These are phyloP conservation scores for Synergus japonicus DNA, from an alignment of 2,888 invertebrate species.

Conservation along the genomic window DNA sequence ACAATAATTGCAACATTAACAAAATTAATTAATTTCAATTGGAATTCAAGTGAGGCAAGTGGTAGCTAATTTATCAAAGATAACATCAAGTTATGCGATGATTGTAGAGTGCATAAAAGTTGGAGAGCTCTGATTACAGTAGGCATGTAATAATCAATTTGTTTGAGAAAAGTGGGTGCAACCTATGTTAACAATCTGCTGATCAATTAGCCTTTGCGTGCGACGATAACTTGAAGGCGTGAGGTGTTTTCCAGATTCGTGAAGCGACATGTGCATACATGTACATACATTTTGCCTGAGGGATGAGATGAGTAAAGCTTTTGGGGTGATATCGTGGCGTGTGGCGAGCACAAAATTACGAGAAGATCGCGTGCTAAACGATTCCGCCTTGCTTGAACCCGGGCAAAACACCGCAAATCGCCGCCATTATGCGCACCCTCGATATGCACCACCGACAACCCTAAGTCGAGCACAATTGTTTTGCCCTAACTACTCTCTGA, in stretches of 20 bases:
- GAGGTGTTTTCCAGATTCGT: neutral
- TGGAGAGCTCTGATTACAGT: neutral
- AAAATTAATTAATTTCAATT: neutral
- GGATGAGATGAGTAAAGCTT: constrained; percentile 37
- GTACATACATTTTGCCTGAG: constrained; percentile 42
- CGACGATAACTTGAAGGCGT: constrained; percentile 30
- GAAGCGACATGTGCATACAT: neutral
- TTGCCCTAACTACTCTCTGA: constrained; percentile 24
- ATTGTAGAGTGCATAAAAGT: constrained; percentile 6
- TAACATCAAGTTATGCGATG: constrained; percentile 4
- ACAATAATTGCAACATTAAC: neutral
- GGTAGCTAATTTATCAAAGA: neutral
- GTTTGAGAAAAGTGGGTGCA: constrained; percentile 48
- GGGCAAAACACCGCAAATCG: constrained; percentile 65
- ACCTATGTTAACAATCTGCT: constrained; percentile 64
- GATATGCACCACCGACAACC: constrained; percentile 45
- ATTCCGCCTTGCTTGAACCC: constrained; percentile 63
- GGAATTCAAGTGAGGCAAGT: neutral
- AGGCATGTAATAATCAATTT: constrained; percentile 59
- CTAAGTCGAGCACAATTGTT: constrained; percentile 39
- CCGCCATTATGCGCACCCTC: constrained; percentile 54
- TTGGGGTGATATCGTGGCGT: constrained; percentile 45
- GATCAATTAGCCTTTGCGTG: constrained; percentile 45
- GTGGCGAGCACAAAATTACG: constrained; percentile 71
- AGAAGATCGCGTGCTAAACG: constrained; percentile 75